These are phyloP conservation scores for Leucopsar rothschildi DNA, from an alignment of 2,113 vertebrate species.

Conservation along the genomic window DNA sequence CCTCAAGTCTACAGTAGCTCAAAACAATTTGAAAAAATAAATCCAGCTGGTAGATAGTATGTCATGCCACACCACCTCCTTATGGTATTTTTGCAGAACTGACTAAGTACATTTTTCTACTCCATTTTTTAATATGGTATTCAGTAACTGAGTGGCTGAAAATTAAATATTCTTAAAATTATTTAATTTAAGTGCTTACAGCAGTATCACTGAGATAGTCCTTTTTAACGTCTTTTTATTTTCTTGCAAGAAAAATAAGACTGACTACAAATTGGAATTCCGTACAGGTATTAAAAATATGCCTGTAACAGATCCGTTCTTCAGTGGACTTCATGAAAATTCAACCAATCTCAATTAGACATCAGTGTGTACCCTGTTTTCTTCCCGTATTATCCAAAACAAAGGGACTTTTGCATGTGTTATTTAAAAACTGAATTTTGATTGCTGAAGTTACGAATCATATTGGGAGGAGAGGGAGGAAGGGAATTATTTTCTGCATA, in stretches of 20 bases:
- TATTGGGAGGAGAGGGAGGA: not conserved
- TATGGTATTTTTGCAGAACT: not conserved
- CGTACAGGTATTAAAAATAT: not conserved
- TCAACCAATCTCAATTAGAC: not conserved
- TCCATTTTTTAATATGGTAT: not conserved
- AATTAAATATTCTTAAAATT: not conserved
- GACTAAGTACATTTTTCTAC: not conserved
- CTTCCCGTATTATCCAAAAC: not conserved
- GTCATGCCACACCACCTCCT: not conserved
- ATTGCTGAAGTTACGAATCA: not conserved
- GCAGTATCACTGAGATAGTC: not conserved
- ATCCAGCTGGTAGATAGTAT: not conserved
- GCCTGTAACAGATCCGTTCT: not conserved
- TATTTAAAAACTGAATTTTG: not conserved
- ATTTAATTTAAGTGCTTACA: not conserved
- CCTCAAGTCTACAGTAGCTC: not conserved
- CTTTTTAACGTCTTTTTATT: not conserved
- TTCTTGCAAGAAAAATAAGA: not conserved
- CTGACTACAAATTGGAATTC: not conserved
- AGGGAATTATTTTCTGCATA: not conserved
- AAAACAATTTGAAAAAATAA: not conserved
- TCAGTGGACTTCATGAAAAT: not conserved
- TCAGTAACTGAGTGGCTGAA: not conserved
- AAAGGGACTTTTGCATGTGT: not conserved
- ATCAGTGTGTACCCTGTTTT: not conserved